Evolutionary conservation across 2,797 vertebrate species (phyloP).

Genomic region (Myiothlypis coronata): DNA sequence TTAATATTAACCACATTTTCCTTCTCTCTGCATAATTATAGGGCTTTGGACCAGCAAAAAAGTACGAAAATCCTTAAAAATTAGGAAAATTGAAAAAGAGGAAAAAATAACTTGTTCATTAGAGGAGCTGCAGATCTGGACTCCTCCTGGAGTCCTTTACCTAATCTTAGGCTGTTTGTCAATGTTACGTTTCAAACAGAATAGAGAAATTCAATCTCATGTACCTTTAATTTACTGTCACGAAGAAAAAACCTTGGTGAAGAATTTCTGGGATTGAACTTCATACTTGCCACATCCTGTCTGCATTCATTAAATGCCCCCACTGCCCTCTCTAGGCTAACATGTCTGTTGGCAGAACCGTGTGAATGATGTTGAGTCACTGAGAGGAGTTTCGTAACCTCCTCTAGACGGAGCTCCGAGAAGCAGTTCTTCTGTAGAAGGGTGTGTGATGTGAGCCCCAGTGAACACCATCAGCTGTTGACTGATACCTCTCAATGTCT

Average conservation of each 20-base stretch:
- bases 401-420: background rate
- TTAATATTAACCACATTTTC: conserved; percentile 61
- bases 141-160: background rate
- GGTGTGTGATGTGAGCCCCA: background rate
- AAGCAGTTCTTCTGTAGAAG: background rate
- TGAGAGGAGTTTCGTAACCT: background rate
- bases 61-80: background rate
- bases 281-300: background rate
- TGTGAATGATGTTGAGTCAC: background rate
- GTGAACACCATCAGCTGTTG: background rate
- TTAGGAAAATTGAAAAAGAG: background rate
- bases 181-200: background rate
- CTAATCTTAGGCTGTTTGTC: background rate
- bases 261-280: background rate
- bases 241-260: rapidly evolving
- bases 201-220: background rate
- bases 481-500: background rate
- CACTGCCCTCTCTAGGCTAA: background rate
- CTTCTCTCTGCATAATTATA: conserved; percentile 54
- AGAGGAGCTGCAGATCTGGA: background rate
- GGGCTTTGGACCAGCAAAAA: conserved; percentile 59
- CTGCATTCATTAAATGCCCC: background rate
- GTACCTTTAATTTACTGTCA: background rate
- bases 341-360: background rate
- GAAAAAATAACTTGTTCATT: background rate